phyloP scores from a whole-genome alignment of 2,113 vertebrate species.

The Condylura cristata region DNA sequence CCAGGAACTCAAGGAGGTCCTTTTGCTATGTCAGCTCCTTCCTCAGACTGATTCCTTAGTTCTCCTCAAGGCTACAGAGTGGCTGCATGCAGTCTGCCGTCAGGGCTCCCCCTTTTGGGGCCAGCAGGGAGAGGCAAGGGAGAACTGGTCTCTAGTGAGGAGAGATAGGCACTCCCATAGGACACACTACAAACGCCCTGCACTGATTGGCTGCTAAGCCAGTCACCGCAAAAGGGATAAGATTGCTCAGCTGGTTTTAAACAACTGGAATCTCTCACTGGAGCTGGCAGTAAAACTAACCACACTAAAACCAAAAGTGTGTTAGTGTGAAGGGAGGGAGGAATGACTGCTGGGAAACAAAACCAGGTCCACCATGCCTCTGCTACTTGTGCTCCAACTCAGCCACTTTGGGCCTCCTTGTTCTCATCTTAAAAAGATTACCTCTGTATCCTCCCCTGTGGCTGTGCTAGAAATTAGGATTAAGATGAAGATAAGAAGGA shows the following conservation, averaged over 20 bases:
- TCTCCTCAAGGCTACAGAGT: background rate
- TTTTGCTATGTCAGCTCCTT: background rate
- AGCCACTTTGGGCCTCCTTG: background rate
- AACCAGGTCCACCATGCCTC: background rate
- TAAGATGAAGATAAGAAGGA: background rate
- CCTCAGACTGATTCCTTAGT: background rate
- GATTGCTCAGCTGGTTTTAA: background rate
- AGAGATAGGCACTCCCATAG: background rate
- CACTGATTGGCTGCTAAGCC: background rate
- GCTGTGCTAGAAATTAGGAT: background rate
- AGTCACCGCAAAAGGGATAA: background rate
- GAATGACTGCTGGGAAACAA: rapidly evolving
- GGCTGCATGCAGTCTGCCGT: background rate
- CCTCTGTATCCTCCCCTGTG: background rate
- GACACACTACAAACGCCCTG: background rate
- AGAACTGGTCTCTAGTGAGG: background rate
- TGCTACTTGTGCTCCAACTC: no score
- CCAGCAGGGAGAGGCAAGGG: background rate
- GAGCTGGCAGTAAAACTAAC: background rate
- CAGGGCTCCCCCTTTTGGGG: background rate
- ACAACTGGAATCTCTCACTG: background rate
- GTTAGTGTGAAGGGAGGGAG: background rate
- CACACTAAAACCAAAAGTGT: background rate
- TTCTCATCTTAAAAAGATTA: background rate
- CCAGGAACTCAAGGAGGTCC: background rate